Evolutionary conservation across 2,888 invertebrate genomes (phyloP).

Genomic region (Athrips mouffetella): DNA sequence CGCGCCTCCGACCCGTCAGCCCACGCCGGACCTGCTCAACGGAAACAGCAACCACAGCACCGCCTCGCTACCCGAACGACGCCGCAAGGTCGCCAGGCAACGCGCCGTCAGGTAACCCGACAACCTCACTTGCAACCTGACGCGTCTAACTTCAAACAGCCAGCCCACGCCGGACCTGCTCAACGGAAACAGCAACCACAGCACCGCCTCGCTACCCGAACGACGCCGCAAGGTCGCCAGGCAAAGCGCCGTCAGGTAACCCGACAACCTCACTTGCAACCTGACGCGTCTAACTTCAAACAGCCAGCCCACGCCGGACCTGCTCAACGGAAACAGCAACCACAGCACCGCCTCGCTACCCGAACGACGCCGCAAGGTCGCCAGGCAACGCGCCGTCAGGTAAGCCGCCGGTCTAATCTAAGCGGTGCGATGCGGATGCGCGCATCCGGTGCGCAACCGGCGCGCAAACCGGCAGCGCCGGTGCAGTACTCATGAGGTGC

Average conservation of each 20-base stretch:
- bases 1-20: constrained; percentile 68
- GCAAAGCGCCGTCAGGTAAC: constrained; percentile 54
- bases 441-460: too few relatives aligned
- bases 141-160: constrained; percentile 51
- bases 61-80: constrained; percentile 65
- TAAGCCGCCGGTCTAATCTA: too few relatives aligned
- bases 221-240: constrained; percentile 63
- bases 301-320: constrained; percentile 65
- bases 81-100: constrained; percentile 58
- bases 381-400: constrained; percentile 58
- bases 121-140: neutral
- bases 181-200: constrained; percentile 72
- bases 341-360: constrained; percentile 70
- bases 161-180: constrained; percentile 68
- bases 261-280: neutral
- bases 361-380: constrained; percentile 64
- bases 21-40: constrained; percentile 69
- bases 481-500: too few relatives aligned
- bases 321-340: constrained; percentile 71
- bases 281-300: constrained; percentile 50
- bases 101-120: constrained; percentile 52
- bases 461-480: too few relatives aligned
- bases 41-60: constrained; percentile 74
- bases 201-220: constrained; percentile 68
- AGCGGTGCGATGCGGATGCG: too few relatives aligned